These are phyloP conservation scores for Macrostomum cliftonense DNA, from an alignment of 2,888 invertebrate species.

Conservation along the genomic window DNA sequence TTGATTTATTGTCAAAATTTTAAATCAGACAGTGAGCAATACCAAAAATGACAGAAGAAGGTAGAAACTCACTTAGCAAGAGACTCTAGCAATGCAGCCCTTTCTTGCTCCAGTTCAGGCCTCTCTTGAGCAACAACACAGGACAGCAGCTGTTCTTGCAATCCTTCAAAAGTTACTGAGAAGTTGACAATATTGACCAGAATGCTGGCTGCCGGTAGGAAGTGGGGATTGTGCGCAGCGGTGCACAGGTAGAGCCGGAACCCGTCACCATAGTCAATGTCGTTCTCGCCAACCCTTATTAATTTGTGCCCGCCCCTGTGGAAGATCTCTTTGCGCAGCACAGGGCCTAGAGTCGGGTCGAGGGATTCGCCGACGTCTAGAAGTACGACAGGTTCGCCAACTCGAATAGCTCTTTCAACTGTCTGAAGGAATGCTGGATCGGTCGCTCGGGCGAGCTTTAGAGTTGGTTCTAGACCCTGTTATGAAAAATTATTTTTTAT, in stretches of 20 bases:
- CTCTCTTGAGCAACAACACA: conserved; percentile 33
- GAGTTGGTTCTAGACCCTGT: conserved; percentile 11
- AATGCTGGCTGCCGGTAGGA: conserved; percentile 31
- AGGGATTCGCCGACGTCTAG: conserved; percentile 32
- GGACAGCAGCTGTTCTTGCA: conserved; percentile 36
- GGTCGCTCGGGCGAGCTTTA: conserved; percentile 24
- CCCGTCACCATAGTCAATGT: conserved; percentile 34
- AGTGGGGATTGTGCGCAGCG: conserved; percentile 33
- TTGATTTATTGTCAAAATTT: too few species aligned
- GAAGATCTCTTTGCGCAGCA: conserved; percentile 31
- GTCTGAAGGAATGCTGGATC: conserved; percentile 32
- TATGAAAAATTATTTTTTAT: too few species aligned
- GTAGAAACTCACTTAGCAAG: too few species aligned
- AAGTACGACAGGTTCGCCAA: conserved; percentile 31
- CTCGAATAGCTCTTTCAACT: conserved; percentile 31
- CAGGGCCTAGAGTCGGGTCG: conserved; percentile 32
- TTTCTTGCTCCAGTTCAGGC: not conserved
- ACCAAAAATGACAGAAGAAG: too few species aligned
- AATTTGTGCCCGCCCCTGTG: conserved; percentile 25
- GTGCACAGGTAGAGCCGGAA: conserved; percentile 35
- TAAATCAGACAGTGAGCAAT: too few species aligned
- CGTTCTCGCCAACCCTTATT: conserved; percentile 34
- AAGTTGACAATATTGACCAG: conserved; percentile 36
- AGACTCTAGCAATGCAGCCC: conserved; percentile 4
- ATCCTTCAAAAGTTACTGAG: conserved; percentile 35